A percentile compares a stretch with the other conserved stretches of the same genome.
Evolutionary conservation across 2,888 invertebrate species (phyloP).

Genomic region (Melitaea athalia): DNA sequence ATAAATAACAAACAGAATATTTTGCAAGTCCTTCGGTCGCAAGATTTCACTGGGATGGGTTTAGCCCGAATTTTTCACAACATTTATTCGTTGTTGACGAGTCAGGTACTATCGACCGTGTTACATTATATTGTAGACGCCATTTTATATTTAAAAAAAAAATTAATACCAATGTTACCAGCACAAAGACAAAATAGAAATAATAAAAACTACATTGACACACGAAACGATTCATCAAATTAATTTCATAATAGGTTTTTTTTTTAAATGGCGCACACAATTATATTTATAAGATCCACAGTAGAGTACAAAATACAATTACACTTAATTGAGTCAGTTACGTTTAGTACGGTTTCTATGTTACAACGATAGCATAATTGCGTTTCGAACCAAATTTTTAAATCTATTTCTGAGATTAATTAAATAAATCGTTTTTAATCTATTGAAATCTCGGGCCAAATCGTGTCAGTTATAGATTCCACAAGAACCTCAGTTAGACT

Average conservation of each 20-base stretch:
- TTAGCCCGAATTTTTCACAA: conserved; percentile 60
- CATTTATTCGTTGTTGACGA: conserved; percentile 66
- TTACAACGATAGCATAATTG: conserved; percentile 10
- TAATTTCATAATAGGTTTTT: not conserved
- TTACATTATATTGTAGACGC: conserved; percentile 17
- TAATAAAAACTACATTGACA: not conserved
- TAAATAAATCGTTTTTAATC: conserved; percentile 7
- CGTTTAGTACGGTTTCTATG: conserved; percentile 2
- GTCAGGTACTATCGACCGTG: conserved; percentile 35
- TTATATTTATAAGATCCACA: conserved; percentile 6
- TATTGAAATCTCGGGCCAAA: conserved; percentile 5
- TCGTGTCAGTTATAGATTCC: conserved; percentile 8
- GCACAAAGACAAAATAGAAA: not conserved
- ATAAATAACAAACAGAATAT: conserved; percentile 71
- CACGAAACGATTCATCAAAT: not conserved
- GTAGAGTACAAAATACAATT: conserved; percentile 13
- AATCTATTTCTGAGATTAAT: conserved; percentile 3
- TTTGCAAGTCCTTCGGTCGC: conserved; percentile 59
- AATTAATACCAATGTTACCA: not conserved
- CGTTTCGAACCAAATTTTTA: not conserved
- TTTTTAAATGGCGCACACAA: conserved; percentile 21
- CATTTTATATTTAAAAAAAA: conserved; percentile 17
- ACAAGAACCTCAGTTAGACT: conserved; percentile 1
- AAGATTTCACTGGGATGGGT: conserved; percentile 21
- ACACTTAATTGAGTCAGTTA: conserved; percentile 17